phyloP scores from a whole-genome alignment of 2,888 invertebrate species.

The Pandemis cinnamomeana region DNA sequence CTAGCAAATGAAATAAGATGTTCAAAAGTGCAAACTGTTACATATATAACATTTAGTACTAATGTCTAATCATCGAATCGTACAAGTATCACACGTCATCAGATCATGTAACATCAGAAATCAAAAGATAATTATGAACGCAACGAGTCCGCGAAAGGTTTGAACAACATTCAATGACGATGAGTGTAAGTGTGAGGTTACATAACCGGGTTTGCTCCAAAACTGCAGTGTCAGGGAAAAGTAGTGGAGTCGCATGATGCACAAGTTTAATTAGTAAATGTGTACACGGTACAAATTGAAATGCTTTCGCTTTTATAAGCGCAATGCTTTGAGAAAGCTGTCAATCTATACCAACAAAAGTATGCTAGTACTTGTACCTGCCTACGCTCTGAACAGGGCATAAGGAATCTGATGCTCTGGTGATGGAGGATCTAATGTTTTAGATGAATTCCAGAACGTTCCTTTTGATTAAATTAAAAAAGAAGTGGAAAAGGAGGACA shows the following conservation, averaged over 20 bases:
- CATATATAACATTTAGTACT: neutral
- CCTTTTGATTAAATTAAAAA: neutral
- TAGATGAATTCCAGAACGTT: too few relatives aligned
- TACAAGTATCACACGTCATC: constrained; percentile 4
- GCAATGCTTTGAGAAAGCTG: neutral
- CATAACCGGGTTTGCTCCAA: constrained; percentile 3
- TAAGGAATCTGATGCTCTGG: too few relatives aligned
- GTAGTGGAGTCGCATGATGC: constrained; percentile 9
- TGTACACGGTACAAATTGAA: constrained; percentile 14
- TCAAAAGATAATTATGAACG: constrained; percentile 17
- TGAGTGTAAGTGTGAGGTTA: neutral
- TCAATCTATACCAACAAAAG: neutral
- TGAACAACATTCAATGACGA: neutral
- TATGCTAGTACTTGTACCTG: neutral
- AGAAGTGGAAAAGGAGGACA: neutral
- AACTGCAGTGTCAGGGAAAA: constrained; percentile 29
- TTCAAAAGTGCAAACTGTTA: neutral
- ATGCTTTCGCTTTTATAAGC: constrained; percentile 9
- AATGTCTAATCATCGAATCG: neutral
- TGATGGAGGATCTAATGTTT: too few relatives aligned
- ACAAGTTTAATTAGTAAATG: constrained; percentile 20
- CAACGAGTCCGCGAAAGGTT: constrained; percentile 8
- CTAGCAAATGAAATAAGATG: neutral
- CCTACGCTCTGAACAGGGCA: neutral
- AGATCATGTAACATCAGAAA: constrained; percentile 17